These are phyloP conservation scores for Peromyscus aztecus DNA, from an alignment of 2,797 vertebrate species.

Conservation along the genomic window DNA sequence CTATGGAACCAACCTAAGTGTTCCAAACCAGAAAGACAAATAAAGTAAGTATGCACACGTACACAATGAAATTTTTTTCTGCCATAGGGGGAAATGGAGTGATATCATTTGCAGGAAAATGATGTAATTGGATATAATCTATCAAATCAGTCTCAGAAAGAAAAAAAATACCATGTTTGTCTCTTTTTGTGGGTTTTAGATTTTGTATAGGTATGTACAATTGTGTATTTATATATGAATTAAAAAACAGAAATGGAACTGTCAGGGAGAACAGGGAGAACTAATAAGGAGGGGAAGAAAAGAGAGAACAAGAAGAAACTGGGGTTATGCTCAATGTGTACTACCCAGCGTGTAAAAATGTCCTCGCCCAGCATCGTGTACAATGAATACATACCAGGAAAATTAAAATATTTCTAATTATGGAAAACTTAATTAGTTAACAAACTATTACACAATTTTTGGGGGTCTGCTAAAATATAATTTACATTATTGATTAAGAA, in stretches of 20 bases:
- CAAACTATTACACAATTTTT: conserved; percentile 7
- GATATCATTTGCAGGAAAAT: not conserved
- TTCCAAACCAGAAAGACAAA: not conserved
- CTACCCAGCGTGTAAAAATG: not conserved
- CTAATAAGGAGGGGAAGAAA: not conserved
- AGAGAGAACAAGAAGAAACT: too few relatives aligned
- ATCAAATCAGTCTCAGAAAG: not conserved
- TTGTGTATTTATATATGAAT: not conserved
- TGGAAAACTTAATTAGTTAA: conserved; percentile 65
- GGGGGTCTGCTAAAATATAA: conserved; percentile 19
- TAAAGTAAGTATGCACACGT: not conserved
- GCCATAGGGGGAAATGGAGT: not conserved
- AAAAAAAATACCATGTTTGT: not conserved
- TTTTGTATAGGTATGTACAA: not conserved
- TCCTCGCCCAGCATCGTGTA: not conserved
- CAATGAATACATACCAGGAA: not conserved
- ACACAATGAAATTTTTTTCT: not conserved
- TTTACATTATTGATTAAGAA: conserved; percentile 9
- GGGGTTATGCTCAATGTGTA: not conserved
- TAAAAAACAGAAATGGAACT: not conserved
- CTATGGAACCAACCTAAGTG: not conserved
- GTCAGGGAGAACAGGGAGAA: not conserved
- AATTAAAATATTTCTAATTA: conserved; percentile 20
- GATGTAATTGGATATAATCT: not conserved
- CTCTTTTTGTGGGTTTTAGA: not conserved